Conservation (phyloP, 2,888 invertebrate species). For the Ethmia dodecea region DNA sequence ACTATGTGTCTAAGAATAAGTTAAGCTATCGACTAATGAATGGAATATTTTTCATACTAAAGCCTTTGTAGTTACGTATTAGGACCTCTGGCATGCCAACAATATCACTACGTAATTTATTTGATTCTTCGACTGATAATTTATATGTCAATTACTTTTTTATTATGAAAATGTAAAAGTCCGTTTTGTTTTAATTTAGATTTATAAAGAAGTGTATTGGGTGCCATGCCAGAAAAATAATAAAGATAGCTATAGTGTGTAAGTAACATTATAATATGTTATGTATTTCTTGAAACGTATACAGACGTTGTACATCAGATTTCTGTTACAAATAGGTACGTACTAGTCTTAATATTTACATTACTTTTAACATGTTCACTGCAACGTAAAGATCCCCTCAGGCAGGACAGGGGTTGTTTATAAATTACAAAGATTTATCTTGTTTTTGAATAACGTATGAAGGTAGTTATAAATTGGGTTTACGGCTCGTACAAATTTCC, state of each 20-base stretch:
- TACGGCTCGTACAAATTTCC: too few relatives aligned
- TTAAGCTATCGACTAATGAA: conserved; percentile 74
- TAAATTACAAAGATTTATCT: too few relatives aligned
- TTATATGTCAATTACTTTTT: too few relatives aligned
- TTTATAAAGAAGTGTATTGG: conserved; percentile 20
- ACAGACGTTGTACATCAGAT: conserved; percentile 76
- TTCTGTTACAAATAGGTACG: conserved; percentile 51
- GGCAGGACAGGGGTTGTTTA: background rate
- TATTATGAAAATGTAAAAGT: conserved; percentile 5
- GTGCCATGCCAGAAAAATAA: conserved; percentile 41
- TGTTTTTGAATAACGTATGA: too few relatives aligned
- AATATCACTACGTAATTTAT: conserved; percentile 19
- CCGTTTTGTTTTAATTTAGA: conserved; percentile 14
- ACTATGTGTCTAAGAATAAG: conserved; percentile 72
- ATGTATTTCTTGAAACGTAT: conserved; percentile 62
- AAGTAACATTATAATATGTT: conserved; percentile 47
- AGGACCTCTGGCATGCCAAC: conserved; percentile 49
- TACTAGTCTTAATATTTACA: conserved; percentile 54
- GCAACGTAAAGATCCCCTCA: background rate
- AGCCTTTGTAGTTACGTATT: conserved; percentile 74
- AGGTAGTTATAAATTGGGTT: too few relatives aligned
- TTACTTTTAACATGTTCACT: conserved; percentile 16
- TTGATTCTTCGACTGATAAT: too few relatives aligned
- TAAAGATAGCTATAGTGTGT: conserved; percentile 31
- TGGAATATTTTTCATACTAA: conserved; percentile 72